These are phyloP conservation scores for Mustela erminea DNA, from an alignment of 2,797 vertebrate genomes.

Conservation along the genomic window DNA sequence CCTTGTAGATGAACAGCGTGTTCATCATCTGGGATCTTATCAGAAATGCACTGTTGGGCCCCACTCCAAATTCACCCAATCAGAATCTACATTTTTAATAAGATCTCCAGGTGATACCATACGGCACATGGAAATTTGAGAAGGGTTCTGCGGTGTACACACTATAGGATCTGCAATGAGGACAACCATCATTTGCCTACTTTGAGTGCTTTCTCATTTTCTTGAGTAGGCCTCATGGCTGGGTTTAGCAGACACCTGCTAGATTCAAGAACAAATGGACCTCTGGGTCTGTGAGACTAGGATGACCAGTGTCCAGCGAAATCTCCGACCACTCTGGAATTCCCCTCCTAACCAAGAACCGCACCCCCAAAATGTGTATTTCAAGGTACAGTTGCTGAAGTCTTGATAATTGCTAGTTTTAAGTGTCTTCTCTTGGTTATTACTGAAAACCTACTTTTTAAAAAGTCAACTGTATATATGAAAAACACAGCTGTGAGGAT, in stretches of 20 bases:
- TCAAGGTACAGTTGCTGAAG: neutral
- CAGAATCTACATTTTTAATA: neutral
- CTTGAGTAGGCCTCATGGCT: neutral
- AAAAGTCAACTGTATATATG: neutral
- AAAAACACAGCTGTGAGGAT: neutral
- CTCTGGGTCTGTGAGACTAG: neutral
- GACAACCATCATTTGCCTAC: no score
- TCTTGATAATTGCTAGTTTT: slow-evolving; percentile 12
- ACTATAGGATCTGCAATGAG: neutral
- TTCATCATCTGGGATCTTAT: neutral
- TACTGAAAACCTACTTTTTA: neutral
- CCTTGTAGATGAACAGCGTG: neutral
- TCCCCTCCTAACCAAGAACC: neutral
- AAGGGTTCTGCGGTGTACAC: neutral
- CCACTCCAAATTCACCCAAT: neutral
- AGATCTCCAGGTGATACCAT: neutral
- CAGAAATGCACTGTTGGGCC: neutral
- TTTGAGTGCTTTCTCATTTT: neutral
- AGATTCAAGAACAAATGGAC: neutral
- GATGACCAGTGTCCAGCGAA: neutral
- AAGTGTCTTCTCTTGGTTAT: neutral
- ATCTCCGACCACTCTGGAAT: neutral
- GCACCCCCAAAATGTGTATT: neutral
- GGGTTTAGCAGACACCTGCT: neutral
- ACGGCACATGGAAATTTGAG: neutral